A percentile compares a stretch with the other conserved stretches of the same genome.
phyloP scores from a whole-genome alignment of 2,797 vertebrate species.

The Glossophaga mutica region DNA sequence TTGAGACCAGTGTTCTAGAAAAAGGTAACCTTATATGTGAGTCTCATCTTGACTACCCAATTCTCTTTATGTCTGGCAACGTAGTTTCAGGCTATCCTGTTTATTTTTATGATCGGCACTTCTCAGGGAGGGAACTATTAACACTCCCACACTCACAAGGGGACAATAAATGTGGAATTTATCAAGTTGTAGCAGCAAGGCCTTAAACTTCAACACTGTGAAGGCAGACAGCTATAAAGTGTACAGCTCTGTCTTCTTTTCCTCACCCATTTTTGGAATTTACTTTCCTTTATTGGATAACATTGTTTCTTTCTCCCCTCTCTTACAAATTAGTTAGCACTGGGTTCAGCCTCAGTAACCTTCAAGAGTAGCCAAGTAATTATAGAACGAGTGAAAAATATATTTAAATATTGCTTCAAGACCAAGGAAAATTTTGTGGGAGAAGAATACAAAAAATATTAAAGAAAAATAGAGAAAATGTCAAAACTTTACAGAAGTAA shows the following conservation, averaged over 20 bases:
- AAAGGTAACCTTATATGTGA: background rate
- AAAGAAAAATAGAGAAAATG: background rate
- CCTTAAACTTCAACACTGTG: background rate
- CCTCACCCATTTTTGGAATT: constrained; percentile 15
- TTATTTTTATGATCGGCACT: background rate
- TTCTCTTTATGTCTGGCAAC: background rate
- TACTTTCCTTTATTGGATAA: background rate
- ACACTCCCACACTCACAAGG: background rate
- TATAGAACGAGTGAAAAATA: background rate
- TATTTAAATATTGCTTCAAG: background rate
- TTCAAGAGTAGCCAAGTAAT: constrained; percentile 15
- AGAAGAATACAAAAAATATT: background rate
- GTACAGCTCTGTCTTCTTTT: background rate
- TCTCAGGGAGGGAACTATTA: background rate
- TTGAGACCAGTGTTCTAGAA: background rate
- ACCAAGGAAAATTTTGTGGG: background rate
- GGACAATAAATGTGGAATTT: background rate
- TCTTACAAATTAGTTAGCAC: background rate
- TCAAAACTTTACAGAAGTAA: background rate
- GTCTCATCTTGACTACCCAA: background rate
- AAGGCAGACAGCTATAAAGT: background rate
- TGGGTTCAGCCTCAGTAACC: background rate
- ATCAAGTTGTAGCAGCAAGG: background rate
- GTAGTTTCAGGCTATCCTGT: background rate
- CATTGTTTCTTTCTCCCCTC: background rate